A percentile compares a stretch with the other conserved stretches of the same genome.
Conservation (phyloP, 1,140 invertebrate species). For the Bombus polaris region DNA sequence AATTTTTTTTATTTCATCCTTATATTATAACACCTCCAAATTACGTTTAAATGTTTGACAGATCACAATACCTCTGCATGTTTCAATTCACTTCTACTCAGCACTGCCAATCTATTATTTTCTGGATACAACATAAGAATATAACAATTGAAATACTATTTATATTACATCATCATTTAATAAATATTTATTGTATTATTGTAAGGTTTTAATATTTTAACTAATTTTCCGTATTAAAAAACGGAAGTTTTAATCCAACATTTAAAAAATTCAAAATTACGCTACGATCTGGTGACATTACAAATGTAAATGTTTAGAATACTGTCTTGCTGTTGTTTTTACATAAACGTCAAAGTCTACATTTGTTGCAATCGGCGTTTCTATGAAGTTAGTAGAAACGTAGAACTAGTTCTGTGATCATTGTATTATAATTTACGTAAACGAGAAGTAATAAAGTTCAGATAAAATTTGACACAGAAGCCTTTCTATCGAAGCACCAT, state of each 20-base stretch:
- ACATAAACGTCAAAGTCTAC: constrained; percentile 47
- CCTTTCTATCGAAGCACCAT: constrained; percentile 50
- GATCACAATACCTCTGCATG: not conserved
- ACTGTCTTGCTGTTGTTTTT: constrained; percentile 46
- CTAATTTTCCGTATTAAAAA: not conserved
- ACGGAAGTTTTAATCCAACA: not conserved
- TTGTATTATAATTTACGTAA: not conserved
- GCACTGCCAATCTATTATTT: constrained; percentile 2
- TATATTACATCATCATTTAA: not conserved
- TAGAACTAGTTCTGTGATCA: not conserved
- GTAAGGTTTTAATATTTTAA: not conserved
- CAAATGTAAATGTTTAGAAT: not conserved
- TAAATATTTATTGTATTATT: not conserved
- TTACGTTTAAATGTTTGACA: constrained; percentile 35
- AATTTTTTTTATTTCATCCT: constrained; percentile 12
- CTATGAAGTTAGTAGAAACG: not conserved
- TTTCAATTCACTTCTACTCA: constrained; percentile 10
- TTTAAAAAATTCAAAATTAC: not conserved
- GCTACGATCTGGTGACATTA: constrained; percentile 20
- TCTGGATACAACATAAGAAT: not conserved
- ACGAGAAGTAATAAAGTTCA: not conserved
- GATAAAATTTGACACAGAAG: not conserved
- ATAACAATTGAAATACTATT: not conserved
- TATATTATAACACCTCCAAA: not conserved
- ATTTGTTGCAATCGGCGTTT: constrained; percentile 15